Percentiles rank a stretch among this genome's conserved stretches.
These are phyloP conservation scores for Whitmania pigra DNA, from an alignment of 1,140 invertebrate genomes.

Conservation along the genomic window DNA sequence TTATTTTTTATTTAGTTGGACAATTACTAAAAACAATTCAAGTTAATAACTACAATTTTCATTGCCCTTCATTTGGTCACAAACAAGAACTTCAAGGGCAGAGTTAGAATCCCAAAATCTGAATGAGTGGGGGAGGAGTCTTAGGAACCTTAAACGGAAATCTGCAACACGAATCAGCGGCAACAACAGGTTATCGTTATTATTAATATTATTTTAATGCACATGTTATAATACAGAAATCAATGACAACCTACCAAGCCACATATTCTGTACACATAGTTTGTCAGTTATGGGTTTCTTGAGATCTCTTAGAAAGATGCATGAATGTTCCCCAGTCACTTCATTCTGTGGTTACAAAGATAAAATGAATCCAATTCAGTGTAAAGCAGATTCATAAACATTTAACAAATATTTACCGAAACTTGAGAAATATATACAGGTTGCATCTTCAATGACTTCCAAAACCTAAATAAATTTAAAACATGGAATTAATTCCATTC, in stretches of 20 bases:
- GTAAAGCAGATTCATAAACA: not conserved
- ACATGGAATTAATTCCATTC: not conserved
- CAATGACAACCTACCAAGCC: too few species aligned
- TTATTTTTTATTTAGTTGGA: too few species aligned
- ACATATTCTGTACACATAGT: too few species aligned
- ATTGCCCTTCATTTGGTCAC: not conserved
- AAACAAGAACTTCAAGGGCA: not conserved
- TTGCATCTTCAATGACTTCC: not conserved
- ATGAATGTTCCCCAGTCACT: conserved; percentile 2
- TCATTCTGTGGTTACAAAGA: not conserved
- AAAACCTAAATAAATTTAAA: conserved; percentile 10
- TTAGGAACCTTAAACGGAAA: not conserved
- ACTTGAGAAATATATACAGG: conserved; percentile 9
- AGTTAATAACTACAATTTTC: not conserved
- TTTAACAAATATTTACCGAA: not conserved
- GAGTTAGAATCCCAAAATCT: not conserved
- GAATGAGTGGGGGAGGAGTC: not conserved
- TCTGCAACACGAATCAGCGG: not conserved
- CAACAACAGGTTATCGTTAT: not conserved
- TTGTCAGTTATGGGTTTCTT: not conserved
- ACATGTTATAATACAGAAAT: too few species aligned
- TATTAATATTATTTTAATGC: not conserved
- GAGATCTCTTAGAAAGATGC: not conserved
- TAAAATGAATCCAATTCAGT: not conserved
- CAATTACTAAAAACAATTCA: not conserved